Evolutionary conservation across 2,888 invertebrate genomes (phyloP), one percentile per base, ranked within the genome.

Genomic region (Corythucha ciliata): DNA sequence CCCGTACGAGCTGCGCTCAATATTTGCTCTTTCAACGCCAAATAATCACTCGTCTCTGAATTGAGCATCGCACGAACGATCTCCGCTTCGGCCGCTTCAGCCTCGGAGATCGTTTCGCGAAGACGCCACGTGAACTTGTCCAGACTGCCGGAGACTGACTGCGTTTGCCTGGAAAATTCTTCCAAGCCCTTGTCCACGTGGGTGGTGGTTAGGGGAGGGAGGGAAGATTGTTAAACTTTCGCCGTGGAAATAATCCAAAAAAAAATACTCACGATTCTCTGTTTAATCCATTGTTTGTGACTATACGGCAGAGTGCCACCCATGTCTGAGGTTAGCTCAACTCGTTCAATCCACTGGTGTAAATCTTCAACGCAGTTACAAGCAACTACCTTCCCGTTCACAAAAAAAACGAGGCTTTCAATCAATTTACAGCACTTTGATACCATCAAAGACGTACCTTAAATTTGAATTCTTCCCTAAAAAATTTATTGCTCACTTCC

Each of bases 221-320:
- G 16, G 6, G 4, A 14, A 34, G 34, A 4, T 10, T 25, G 18
- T 6, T 22, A 42, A n/a, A n/a, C n/a, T n/a, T n/a, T n/a, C n/a
- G n/a, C 8, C 29, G 29, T 29, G 5, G 20, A 39, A 14, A 33
- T 33, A 5, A 5, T 7, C 5, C 14, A 33, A 33, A 20, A 7
- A 8, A 41, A 8, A 24, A 24, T 37, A 72, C 81, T 78, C 69
- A 96, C 94, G 70, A 91, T 86, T 73, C 96, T 77, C 69, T 96
- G 92, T 65, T 93, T 87, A 66, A 96, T 92, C 96, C 96, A 97
- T 65, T 92, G 90, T 51, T 88, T 79, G 69, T 96, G 91, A 62
- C 88, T 86, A 71, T 93, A 96, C 56, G 83, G 80, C 58, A 96
- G 72, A 56, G 79, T 78, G 1, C 96, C 96, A 3, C 90, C 91